phyloP scores from a whole-genome alignment of 2,888 invertebrate species.

The Sclerodermus sp. region DNA sequence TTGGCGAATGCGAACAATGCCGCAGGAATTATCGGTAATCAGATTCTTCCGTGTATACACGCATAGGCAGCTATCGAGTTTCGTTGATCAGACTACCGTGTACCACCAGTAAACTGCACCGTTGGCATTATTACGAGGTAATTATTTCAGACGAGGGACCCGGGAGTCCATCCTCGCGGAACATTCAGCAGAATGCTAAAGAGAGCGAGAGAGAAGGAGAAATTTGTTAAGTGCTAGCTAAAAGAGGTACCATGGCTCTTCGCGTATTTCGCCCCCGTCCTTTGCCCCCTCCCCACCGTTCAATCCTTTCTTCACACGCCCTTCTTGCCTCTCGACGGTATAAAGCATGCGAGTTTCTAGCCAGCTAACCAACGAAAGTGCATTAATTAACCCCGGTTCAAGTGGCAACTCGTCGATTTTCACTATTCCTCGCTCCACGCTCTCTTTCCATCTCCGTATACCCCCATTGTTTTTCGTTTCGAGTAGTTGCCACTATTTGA shows the following conservation, averaged over 20 bases:
- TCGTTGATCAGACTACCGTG: no score
- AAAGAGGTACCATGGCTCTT: constrained; percentile 4
- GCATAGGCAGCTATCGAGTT: no score
- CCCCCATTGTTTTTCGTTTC: background rate
- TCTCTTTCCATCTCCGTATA: no score
- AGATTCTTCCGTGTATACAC: no score
- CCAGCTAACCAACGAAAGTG: constrained; percentile 37
- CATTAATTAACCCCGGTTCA: constrained; percentile 39
- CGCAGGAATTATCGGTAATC: no score
- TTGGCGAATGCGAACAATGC: no score
- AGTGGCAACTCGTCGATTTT: constrained; percentile 13
- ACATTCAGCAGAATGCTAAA: constrained; percentile 4
- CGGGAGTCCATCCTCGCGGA: constrained; percentile 7
- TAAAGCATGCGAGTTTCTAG: no score
- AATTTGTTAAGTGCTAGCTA: constrained; percentile 4
- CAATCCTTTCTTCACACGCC: no score
- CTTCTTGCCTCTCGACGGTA: no score
- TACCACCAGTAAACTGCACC: no score
- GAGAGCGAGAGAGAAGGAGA: background rate
- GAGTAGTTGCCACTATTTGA: background rate
- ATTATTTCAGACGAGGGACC: constrained; percentile 26
- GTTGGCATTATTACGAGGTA: constrained; percentile 17
- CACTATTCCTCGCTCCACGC: background rate
- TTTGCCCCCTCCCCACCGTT: no score
- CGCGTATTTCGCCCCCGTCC: no score